Base-by-base conservation (phyloP, 2,797 vertebrate genomes). In the Argya squamiceps region DNA sequence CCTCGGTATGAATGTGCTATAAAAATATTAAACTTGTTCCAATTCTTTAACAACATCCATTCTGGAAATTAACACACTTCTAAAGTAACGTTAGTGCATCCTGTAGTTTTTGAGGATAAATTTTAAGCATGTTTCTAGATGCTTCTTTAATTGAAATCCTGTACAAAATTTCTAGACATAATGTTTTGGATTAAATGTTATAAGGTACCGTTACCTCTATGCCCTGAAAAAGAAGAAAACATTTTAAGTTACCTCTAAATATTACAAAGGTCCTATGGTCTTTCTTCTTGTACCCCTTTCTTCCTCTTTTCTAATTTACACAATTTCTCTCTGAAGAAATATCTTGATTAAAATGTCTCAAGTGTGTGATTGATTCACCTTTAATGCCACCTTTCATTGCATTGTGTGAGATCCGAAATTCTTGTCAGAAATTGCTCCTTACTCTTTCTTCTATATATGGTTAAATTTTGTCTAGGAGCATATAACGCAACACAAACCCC, bases 41-140 rank as follows among this genome's bases (percentile, higher is more conserved):
- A 58, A 9, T 49, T 79, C 20, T 87, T 88, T 43, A 53, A 27
- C 16, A 71, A 13, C 13, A n/a, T 3, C 10, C 9, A 63, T 78
- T 76, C 62, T 77, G 67, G 30, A 92, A 81, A 64, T 64, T 20
- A 78, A 53, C 3, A 21, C 8, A 32, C 10, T 70, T 81, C 6
- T 70, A 58, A 75, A 46, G 55, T 12, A 73, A 29, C 0, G 0
- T n/a, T 67, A 44, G 37, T 71, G 14, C 7, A 75, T 4, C 8
- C 30, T 58, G 20, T 49, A 52, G 10, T 24, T 85, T 75, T 62
- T 47, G 5, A 62, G 18, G 12, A 34, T 63, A 63, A 37, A 20
- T 63, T 71, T 86, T 89, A 15, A 39, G 17, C 24, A 24, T 29
- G 7, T 59, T 88, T 77, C 22, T 50, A 32, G 29, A 58, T 1